Base-by-base conservation (phyloP, 2,113 vertebrate species). In the Nothoprocta pentlandii region DNA sequence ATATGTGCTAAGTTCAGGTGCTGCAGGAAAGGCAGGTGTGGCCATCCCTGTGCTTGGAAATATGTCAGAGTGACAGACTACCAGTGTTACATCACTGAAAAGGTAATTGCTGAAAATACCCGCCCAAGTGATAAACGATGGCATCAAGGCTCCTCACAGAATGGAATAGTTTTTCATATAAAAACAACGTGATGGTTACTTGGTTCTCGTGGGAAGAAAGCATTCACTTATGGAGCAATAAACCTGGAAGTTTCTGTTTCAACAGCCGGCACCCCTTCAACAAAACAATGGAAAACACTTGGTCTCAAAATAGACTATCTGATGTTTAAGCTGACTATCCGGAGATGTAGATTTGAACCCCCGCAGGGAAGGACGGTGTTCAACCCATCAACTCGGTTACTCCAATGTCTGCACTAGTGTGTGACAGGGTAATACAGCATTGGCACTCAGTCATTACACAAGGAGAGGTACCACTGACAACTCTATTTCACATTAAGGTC, bases 211-310 rank as follows among this genome's bases (percentile, higher is more conserved):
- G 87, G 79, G 63, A 92, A 94, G 82, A 91, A 91, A 70, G 54
- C 54, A 56, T 13, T 67, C 76, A 88, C 67, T 88, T 85, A 91
- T 64, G 68, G n/a, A 74, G 71, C 76, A 94, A 94, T 91, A 88
- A 90, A 88, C 54, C 88, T 81, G 34, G 30, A 92, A 85, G 75
- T 87, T 94, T 79, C 77, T 90, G n/a, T 36, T 90, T 68, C 85
- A 92, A 39, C 85, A 80, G 19, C 76, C 93, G 85, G 51, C 82
- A 85, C 42, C 51, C 88, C 34, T 85, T 77, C 74, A 30, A 68
- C 46, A 96, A 80, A 85, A 28, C 89, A 34, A 91, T 76, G 68
- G 76, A 88, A 93, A 93, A 46, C 54, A 83, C 74, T 80, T 94
- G 76, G 63, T 93, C 53, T 67, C 54, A 25, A 83, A 83, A 83